Conservation (phyloP, 2,888 invertebrate species). For the Macrophya alboannulata region DNA sequence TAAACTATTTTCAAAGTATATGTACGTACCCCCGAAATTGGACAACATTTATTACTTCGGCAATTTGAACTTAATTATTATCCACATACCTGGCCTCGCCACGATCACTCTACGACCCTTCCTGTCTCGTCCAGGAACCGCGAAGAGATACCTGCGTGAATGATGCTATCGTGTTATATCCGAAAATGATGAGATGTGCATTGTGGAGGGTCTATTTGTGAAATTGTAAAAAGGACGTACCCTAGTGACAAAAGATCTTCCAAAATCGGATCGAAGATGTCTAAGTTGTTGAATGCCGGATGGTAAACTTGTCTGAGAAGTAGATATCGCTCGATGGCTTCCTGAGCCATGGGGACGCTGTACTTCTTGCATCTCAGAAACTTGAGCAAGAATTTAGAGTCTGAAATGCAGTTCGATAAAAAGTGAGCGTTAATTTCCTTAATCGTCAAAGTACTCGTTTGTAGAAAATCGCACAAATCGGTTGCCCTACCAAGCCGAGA, state of each 20-base stretch:
- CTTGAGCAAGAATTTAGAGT: slow-evolving; percentile 87
- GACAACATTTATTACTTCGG: neutral
- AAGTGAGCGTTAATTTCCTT: neutral
- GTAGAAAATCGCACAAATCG: neutral
- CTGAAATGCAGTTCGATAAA: slow-evolving; percentile 79
- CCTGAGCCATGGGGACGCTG: slow-evolving; percentile 90
- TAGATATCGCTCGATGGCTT: slow-evolving; percentile 89
- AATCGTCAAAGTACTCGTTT: neutral
- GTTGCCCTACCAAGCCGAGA: slow-evolving; percentile 84
- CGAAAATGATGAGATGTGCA: neutral
- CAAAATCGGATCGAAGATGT: slow-evolving; percentile 87
- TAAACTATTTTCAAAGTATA: neutral
- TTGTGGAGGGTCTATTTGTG: neutral
- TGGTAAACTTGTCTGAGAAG: slow-evolving; percentile 89
- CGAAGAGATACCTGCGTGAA: slow-evolving; percentile 87
- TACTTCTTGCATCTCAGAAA: slow-evolving; percentile 92
- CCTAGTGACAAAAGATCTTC: slow-evolving; percentile 87
- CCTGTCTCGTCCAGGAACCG: slow-evolving; percentile 89
- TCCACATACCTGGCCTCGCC: slow-evolving; percentile 87
- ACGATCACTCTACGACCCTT: slow-evolving; percentile 89
- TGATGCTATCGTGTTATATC: slow-evolving; percentile 6
- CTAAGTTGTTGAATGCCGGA: slow-evolving; percentile 88
- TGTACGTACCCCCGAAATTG: neutral
- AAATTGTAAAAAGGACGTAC: slow-evolving; percentile 74
- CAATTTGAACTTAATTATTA: neutral